Conservation (phyloP, 2,797 vertebrate genomes). For the Paramormyrops hopkinsi region DNA sequence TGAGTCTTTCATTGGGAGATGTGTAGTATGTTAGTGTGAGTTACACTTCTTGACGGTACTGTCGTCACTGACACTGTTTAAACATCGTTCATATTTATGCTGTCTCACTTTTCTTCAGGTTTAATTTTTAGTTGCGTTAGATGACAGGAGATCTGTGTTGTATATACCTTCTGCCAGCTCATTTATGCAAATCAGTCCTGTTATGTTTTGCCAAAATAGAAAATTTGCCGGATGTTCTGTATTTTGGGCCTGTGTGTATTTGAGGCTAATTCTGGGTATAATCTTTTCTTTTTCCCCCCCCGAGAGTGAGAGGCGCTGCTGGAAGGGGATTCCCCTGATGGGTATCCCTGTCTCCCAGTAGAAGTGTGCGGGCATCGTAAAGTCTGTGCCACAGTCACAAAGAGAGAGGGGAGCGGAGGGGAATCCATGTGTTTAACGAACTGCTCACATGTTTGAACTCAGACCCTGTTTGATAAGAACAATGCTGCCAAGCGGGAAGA, state of each 20-base stretch:
- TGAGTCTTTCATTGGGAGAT: background rate
- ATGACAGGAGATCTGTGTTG: background rate
- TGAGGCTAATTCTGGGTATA: background rate
- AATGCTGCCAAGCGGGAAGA: conserved; percentile 65
- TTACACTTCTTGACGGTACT: background rate
- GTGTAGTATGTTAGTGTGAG: background rate
- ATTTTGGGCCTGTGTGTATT: background rate
- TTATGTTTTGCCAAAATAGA: background rate
- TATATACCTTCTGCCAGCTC: background rate
- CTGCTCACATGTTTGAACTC: conserved; percentile 23
- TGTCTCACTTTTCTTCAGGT: background rate
- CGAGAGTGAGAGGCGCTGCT: background rate
- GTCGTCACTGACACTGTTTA: background rate
- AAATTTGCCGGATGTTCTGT: background rate
- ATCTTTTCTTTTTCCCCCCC: background rate
- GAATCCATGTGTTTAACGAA: background rate
- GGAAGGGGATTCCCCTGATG: background rate
- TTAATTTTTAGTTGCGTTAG: background rate
- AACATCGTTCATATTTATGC: background rate
- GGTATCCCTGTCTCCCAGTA: background rate
- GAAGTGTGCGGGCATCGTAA: background rate
- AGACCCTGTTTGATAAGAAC: conserved; percentile 83
- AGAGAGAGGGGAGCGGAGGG: background rate
- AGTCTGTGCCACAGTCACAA: background rate
- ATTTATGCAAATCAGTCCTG: background rate